Evolutionary conservation across 2,797 vertebrate genomes (phyloP).

Genomic region (Onychomys torridus): DNA sequence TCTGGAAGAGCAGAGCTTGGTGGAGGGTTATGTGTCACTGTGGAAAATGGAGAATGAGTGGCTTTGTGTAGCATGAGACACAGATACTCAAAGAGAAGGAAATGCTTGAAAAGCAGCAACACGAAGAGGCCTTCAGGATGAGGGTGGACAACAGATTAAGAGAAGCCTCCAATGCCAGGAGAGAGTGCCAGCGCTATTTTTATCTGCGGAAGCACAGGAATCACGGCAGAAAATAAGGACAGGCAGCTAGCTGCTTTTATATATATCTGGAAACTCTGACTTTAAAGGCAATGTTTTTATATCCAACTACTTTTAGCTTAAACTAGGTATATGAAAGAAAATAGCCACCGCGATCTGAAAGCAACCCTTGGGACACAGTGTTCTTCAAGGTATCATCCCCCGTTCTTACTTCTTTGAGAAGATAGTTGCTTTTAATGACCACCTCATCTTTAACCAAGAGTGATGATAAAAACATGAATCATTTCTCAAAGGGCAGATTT

Average conservation of each 20-base stretch:
- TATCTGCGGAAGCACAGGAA: slow-evolving; percentile 63
- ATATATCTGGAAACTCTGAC: slow-evolving; percentile 71
- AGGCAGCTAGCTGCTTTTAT: slow-evolving; percentile 59
- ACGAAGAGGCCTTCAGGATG: slow-evolving; percentile 46
- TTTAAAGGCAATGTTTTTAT: slow-evolving; percentile 71
- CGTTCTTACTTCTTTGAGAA: background rate
- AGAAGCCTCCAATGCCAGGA: slow-evolving; percentile 66
- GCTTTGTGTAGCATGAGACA: slow-evolving; percentile 31
- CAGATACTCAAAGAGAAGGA: slow-evolving; percentile 56
- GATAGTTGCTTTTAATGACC: background rate
- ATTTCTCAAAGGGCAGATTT: slow-evolving; percentile 9
- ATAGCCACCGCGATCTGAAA: slow-evolving; percentile 71
- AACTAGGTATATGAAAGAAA: slow-evolving; percentile 67
- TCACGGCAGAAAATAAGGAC: slow-evolving; percentile 70
- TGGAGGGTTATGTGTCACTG: slow-evolving; percentile 14
- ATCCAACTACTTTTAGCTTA: slow-evolving; percentile 72
- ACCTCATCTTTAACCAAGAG: background rate
- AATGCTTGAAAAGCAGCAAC: slow-evolving; percentile 77
- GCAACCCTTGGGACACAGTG: background rate
- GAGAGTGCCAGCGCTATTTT: slow-evolving; percentile 71
- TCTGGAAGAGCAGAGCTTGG: background rate
- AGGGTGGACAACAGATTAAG: slow-evolving; percentile 72
- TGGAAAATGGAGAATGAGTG: slow-evolving; percentile 26
- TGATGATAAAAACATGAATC: background rate
- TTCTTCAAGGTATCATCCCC: slow-evolving; percentile 2